Percentiles rank a stretch among this genome's conserved stretches.
phyloP scores from a whole-genome alignment of 2,113 vertebrate species.

The Lutjanus erythropterus region DNA sequence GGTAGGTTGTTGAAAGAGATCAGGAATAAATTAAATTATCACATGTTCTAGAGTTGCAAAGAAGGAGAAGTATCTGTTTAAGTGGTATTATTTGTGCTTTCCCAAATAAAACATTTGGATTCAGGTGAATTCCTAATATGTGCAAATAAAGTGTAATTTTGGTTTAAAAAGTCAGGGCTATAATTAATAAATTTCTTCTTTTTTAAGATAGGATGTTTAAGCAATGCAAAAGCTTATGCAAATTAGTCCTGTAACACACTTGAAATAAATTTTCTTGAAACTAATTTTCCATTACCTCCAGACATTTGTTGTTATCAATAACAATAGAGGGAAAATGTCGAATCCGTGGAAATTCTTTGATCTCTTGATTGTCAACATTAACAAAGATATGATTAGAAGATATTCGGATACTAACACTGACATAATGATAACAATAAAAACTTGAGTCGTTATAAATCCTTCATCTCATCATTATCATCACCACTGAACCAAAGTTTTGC shows the following conservation, averaged over 20 bases:
- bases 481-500: constrained; percentile 4
- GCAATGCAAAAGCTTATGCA: constrained; percentile 13
- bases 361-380: neutral
- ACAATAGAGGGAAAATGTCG: constrained; percentile 16
- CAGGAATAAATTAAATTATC: constrained; percentile 8
- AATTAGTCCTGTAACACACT: constrained; percentile 3
- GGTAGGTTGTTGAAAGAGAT: neutral
- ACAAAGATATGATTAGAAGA: constrained; percentile 15
- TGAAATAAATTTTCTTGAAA: constrained; percentile 6
- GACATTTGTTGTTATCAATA: constrained; percentile 22
- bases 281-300: constrained; percentile 35
- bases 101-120: too few relatives aligned
- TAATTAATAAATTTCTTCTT: constrained; percentile 1
- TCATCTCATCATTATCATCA: constrained; percentile 21
- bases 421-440: neutral
- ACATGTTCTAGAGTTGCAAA: too few relatives aligned
- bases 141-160: neutral
- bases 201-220: neutral
- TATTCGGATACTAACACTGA: neutral
- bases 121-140: too few relatives aligned
- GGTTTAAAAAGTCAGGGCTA: constrained; percentile 4
- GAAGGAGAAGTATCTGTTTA: too few relatives aligned
- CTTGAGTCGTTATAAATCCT: neutral
- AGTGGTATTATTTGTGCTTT: too few relatives aligned
- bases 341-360: neutral